phyloP scores from a whole-genome alignment of 1,140 invertebrate species.

The Chymomyza costata region DNA sequence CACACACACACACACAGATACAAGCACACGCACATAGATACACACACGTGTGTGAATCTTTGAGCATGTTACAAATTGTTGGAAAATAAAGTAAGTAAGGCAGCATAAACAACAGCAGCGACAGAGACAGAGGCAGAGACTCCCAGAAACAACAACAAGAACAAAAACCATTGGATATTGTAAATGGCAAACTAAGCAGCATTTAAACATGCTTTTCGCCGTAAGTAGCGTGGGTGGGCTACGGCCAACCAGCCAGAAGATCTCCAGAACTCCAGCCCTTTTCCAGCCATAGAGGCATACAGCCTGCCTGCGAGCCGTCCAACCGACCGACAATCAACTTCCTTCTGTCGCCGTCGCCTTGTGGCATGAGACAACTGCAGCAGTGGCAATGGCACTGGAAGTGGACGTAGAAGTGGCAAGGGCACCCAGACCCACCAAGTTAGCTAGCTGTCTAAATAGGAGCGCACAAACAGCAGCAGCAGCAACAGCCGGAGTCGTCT shows the following conservation, averaged over 20 bases:
- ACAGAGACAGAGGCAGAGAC: no score
- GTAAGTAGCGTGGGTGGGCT: conserved; percentile 59
- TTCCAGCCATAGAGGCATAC: no score
- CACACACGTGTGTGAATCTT: no score
- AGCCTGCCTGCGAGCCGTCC: not conserved
- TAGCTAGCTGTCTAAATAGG: conserved; percentile 33
- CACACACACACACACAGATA: not conserved
- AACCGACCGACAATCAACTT: conserved; percentile 1
- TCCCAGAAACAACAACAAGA: conserved; percentile 16
- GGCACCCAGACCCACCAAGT: no score
- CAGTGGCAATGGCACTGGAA: no score
- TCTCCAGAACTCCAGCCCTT: no score
- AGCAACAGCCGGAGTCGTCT: conserved; percentile 7
- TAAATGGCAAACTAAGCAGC: conserved; percentile 59
- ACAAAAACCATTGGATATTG: conserved; percentile 25
- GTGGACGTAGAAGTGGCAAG: no score
- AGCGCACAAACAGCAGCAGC: not conserved
- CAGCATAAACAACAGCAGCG: conserved; percentile 26
- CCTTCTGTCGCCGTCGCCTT: no score
- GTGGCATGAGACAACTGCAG: no score
- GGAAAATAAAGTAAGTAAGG: conserved; percentile 49
- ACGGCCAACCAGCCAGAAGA: no score
- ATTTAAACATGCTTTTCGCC: conserved; percentile 58
- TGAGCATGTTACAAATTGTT: conserved; percentile 48
- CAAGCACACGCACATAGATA: conserved; percentile 6